Base-by-base conservation (phyloP, 2,888 invertebrate species). In the Leucophenga montana region DNA sequence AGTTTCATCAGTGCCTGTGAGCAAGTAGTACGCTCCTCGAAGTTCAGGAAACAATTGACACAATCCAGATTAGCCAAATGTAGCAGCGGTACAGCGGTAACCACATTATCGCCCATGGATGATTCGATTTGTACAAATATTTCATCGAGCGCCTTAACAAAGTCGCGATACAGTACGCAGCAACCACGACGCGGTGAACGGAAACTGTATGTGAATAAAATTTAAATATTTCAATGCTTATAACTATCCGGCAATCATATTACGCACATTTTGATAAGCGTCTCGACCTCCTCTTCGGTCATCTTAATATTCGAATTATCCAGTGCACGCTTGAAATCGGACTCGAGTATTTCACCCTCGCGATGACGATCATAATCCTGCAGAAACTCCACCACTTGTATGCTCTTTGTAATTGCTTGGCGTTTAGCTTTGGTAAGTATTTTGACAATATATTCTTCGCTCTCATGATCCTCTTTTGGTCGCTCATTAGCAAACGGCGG, bases 401-500 rank as follows among this genome's bases (percentile, higher is more conserved):
- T 89, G 54, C 94, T 90, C 74, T 93, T 93, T 53, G 93, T 90
- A 0, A 93, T 92, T 67, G 93, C 91, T 90, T 92, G 88, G 39
- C 92, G 92, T 87, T 94, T 95, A 76, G 94, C 92, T 88, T 93
- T 94, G 18, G 94, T 93, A 67, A 95, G 89, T 73, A 94, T 92
- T 77, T 92, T 90, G 56, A 94, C 92, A 75, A 95, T 93, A 84
- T 70, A 69, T 69, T 85, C 85, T 33, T 87, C 87, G 66, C 68
- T 85, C 18, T 94, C 92, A 0, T 90, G 91, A 85, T 71, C 66
- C 3, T 66, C 68, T 1, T 61, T 68, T 1, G 93, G 91, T 0
- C 91, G 91, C 83, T 94, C 92, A 44, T 90, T 75, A 1, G 69
- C 53, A 22, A 72, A 74, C 18, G 71, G 71, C 1, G 79, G 79